phyloP scores from a whole-genome alignment of 2,888 invertebrate species.

The Oscheius sp. region DNA sequence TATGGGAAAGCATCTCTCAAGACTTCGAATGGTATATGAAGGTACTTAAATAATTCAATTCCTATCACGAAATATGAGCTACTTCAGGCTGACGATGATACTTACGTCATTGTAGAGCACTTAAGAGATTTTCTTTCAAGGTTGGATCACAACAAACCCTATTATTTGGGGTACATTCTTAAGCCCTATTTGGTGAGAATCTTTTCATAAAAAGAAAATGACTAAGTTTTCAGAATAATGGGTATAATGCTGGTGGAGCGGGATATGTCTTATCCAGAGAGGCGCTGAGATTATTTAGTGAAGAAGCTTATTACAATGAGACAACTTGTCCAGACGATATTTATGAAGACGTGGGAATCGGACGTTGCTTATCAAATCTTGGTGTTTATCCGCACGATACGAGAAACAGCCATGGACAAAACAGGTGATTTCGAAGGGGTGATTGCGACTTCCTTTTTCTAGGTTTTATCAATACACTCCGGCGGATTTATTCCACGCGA shows the following conservation, averaged over 20 bases:
- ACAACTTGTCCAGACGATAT: conserved; percentile 37
- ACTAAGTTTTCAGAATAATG: conserved; percentile 34
- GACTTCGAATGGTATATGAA: conserved; percentile 56
- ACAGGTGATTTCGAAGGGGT: conserved; percentile 1
- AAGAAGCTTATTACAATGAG: conserved; percentile 35
- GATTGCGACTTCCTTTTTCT: not conserved
- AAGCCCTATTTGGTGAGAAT: conserved; percentile 34
- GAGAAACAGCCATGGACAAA: conserved; percentile 34
- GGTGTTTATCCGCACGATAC: conserved; percentile 42
- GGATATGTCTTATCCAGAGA: conserved; percentile 43
- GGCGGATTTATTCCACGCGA: conserved; percentile 26
- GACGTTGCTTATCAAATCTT: conserved; percentile 30
- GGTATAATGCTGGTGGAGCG: conserved; percentile 48
- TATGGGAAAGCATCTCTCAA: conserved; percentile 35
- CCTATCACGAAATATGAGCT: not conserved
- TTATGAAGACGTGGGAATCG: conserved; percentile 48
- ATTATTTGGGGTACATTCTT: conserved; percentile 43
- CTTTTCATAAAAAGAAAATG: not conserved
- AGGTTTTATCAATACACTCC: conserved; percentile 29
- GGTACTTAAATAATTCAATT: conserved; percentile 16
- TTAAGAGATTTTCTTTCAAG: conserved; percentile 31
- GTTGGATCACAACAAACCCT: conserved; percentile 35
- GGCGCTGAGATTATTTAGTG: conserved; percentile 37
- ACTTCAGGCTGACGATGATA: conserved; percentile 48
- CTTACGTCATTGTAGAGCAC: conserved; percentile 45